These are phyloP conservation scores for Bos taurus DNA, from an alignment of 2,113 vertebrate species.

Conservation along the genomic window ARS-UCD2.0 NC_037340.1:78358501-78359000, in stretches of 20 bases:
- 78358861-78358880: background rate
- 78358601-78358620: background rate
- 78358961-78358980: background rate
- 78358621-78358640: background rate
- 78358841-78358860: background rate
- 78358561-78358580: rapidly evolving
- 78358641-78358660: background rate
- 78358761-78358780: background rate
- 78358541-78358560: background rate
- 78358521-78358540: background rate
- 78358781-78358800: background rate
- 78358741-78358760: background rate
- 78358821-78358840: background rate
- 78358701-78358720: background rate
- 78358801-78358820: background rate
- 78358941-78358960: background rate
- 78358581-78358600: background rate
- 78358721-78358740: background rate
- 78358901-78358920: background rate
- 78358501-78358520: background rate
- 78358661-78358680: background rate
- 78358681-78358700: background rate
- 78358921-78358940: background rate
- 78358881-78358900: background rate
- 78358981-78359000: background rate